A percentile compares a stretch with the other conserved stretches of the same genome.
These are phyloP conservation scores for Drosophila rubida DNA, from an alignment of 2,888 invertebrate species.

Conservation along the genomic window DNA sequence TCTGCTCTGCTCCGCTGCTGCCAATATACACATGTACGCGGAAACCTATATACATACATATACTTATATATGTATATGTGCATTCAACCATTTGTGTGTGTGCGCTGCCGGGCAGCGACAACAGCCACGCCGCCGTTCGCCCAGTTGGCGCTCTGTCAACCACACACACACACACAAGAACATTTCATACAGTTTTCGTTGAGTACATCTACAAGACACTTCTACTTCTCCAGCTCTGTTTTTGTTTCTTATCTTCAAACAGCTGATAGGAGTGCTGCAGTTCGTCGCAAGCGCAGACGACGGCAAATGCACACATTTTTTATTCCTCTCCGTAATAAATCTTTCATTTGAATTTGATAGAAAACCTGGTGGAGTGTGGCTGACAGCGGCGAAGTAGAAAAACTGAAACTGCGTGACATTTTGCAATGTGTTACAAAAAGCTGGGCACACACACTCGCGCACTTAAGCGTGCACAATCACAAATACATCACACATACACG, in stretches of 20 bases:
- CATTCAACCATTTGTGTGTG: not conserved
- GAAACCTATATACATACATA: conserved; percentile 1
- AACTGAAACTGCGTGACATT: conserved; percentile 68
- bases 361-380: conserved; percentile 4
- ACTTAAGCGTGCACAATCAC: not conserved
- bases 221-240: conserved; percentile 31
- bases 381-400: conserved; percentile 21
- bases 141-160: conserved; percentile 71
- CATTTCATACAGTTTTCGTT: conserved; percentile 29
- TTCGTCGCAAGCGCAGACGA: conserved; percentile 19
- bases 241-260: conserved; percentile 32
- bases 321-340: conserved; percentile 31
- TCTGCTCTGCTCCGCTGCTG: conserved; percentile 43
- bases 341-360: conserved; percentile 13
- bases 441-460: conserved; percentile 17
- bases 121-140: conserved; percentile 52
- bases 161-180: conserved; percentile 34
- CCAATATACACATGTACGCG: conserved; percentile 39
- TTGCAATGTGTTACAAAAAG: conserved; percentile 57
- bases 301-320: conserved; percentile 13
- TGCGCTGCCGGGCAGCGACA: conserved; percentile 46
- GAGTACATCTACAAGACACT: conserved; percentile 46
- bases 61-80: conserved; percentile 1
- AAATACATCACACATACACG: conserved; percentile 9
- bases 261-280: conserved; percentile 48